These are phyloP conservation scores for Mormyrus iriodes DNA, from an alignment of 2,113 vertebrate genomes.

Conservation along the genomic window DNA sequence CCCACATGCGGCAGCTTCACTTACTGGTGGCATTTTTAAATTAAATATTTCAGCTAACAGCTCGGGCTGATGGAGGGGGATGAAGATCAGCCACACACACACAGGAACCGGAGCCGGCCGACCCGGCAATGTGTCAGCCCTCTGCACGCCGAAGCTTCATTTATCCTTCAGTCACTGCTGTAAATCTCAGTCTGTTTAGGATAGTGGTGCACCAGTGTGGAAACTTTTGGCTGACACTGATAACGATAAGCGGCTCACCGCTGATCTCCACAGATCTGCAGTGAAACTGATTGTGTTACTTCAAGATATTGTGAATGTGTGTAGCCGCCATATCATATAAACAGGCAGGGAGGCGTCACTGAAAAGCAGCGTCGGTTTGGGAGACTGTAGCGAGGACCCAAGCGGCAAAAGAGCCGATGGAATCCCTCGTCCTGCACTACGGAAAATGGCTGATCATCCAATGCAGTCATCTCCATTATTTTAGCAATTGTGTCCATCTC, in stretches of 20 bases:
- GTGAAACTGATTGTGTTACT: background rate
- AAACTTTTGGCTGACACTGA: background rate
- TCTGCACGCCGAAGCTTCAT: background rate
- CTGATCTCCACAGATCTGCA: background rate
- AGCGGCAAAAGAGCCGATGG: background rate
- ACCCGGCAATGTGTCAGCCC: background rate
- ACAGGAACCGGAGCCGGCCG: background rate
- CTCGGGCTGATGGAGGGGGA: background rate
- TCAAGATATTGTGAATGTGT: background rate
- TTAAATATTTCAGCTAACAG: background rate
- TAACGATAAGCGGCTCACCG: background rate
- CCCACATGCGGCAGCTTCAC: background rate
- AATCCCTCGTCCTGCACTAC: background rate
- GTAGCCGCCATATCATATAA: background rate
- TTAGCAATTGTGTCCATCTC: background rate
- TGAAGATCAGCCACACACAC: background rate
- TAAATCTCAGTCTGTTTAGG: background rate
- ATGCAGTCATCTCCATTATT: background rate
- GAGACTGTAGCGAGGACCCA: background rate
- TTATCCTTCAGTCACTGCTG: background rate
- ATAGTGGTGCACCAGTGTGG: background rate
- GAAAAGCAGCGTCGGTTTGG: background rate
- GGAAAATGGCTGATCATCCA: background rate
- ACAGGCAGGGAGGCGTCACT: background rate
- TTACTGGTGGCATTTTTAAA: background rate